Evolutionary conservation across 2,113 vertebrate species (phyloP).

Genomic region (Stegostoma tigrinum): DNA sequence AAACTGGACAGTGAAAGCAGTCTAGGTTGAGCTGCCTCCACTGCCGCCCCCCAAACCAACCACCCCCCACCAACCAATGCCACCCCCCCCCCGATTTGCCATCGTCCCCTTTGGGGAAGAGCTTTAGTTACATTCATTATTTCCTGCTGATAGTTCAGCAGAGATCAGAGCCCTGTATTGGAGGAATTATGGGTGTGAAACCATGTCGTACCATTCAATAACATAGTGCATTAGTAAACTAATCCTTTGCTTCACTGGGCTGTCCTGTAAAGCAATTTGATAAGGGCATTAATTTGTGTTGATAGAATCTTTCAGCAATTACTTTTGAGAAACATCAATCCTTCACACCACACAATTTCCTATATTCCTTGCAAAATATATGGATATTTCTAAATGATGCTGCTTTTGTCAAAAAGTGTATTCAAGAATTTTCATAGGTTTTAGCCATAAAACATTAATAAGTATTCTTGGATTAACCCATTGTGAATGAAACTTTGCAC

Average conservation of each 20-base stretch:
- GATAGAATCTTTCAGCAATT: not conserved
- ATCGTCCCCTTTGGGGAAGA: not conserved
- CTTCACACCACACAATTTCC: not conserved
- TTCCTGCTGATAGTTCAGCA: not conserved
- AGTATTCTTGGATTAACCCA: not conserved
- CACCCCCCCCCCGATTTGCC: not conserved
- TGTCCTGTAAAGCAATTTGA: slow-evolving; percentile 1
- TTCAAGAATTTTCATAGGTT: not conserved
- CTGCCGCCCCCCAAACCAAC: no score
- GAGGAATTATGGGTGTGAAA: not conserved
- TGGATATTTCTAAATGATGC: not conserved
- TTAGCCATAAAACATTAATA: not conserved
- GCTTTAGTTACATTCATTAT: not conserved
- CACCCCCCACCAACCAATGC: no score
- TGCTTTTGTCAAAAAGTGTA: not conserved
- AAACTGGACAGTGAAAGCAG: not conserved
- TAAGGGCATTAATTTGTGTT: slow-evolving; percentile 3
- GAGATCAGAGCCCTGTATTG: not conserved
- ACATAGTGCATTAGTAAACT: slow-evolving; percentile 5
- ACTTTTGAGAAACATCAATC: not conserved
- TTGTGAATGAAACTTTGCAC: not conserved
- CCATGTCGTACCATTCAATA: not conserved
- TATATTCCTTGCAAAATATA: not conserved
- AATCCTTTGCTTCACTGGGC: slow-evolving; percentile 21
- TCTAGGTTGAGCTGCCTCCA: not conserved